Conservation (phyloP, 53 echinoderm and acorn worm genomes). For the Henricia sp. region DNA sequence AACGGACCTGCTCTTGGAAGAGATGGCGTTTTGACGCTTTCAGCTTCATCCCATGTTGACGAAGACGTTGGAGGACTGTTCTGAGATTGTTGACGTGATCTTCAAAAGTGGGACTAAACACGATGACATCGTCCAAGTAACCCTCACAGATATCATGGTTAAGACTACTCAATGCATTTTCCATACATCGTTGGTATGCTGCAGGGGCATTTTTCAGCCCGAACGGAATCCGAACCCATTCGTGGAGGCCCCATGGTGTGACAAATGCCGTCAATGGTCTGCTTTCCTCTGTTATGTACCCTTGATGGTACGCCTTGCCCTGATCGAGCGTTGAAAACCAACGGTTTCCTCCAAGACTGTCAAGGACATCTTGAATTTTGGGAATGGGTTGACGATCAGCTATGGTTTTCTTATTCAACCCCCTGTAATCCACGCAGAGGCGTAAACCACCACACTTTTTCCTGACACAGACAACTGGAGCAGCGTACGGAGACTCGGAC, state of each 20-base stretch:
- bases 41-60: slow-evolving; percentile 66
- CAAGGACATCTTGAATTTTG: slow-evolving; percentile 57
- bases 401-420: slow-evolving; percentile 68
- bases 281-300: slow-evolving; percentile 57
- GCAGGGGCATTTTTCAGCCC: slow-evolving; percentile 77
- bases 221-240: slow-evolving; percentile 76
- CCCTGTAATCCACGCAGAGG: slow-evolving; percentile 26
- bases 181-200: slow-evolving; percentile 65
- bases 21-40: slow-evolving; percentile 59
- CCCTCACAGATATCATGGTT: slow-evolving; percentile 48
- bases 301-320: slow-evolving; percentile 78
- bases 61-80: slow-evolving; percentile 46
- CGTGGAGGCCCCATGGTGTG: slow-evolving; percentile 84
- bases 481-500: slow-evolving; percentile 70
- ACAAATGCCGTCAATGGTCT: slow-evolving; percentile 69
- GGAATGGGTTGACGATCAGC: slow-evolving; percentile 85
- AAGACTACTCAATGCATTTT: slow-evolving; percentile 44
- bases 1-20: slow-evolving; percentile 50
- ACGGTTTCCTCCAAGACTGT: neutral
- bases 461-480: slow-evolving; percentile 83
- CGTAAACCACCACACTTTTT: slow-evolving; percentile 1
- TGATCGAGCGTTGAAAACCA: slow-evolving; percentile 75
- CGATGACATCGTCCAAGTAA: slow-evolving; percentile 70
- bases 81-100: slow-evolving; percentile 59
- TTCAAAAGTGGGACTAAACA: slow-evolving; percentile 55